Percentiles rank a stretch among this genome's conserved stretches.
Evolutionary conservation across 1,140 invertebrate genomes (phyloP).

Genomic region (Chymomyza costata): DNA sequence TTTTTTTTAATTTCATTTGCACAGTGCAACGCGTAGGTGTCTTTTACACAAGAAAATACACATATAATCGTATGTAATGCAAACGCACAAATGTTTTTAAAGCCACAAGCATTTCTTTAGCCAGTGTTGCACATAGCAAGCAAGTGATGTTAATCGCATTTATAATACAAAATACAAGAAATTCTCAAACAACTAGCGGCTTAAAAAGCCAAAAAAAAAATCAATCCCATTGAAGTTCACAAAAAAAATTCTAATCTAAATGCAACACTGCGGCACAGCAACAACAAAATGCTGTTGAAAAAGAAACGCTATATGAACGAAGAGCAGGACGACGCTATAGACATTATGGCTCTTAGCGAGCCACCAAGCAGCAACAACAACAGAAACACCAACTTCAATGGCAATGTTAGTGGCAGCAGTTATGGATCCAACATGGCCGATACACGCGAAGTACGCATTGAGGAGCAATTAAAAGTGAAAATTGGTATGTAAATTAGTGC

Average conservation of each 20-base stretch:
- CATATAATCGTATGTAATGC: too few relatives aligned
- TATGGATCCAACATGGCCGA: constrained; percentile 91
- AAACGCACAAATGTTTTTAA: constrained; percentile 4
- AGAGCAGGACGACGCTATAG: constrained; percentile 65
- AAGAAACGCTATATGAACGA: constrained; percentile 72
- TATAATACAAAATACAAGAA: constrained; percentile 17
- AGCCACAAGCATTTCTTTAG: constrained; percentile 10
- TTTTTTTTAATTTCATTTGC: not conserved
- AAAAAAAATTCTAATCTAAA: constrained; percentile 39
- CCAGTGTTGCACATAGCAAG: too few relatives aligned
- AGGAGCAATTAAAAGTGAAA: constrained; percentile 91
- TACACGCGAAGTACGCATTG: constrained; percentile 88
- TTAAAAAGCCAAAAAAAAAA: not conserved
- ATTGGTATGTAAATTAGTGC: constrained; percentile 82
- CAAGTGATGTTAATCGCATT: constrained; percentile 39
- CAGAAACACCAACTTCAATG: constrained; percentile 49
- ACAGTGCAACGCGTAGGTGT: constrained; percentile 13
- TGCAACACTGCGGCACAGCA: constrained; percentile 43
- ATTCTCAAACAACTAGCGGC: constrained; percentile 11
- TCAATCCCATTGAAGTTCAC: not conserved
- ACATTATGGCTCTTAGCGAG: constrained; percentile 46
- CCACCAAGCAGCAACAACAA: constrained; percentile 67
- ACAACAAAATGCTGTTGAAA: constrained; percentile 68
- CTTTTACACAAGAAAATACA: constrained; percentile 12
- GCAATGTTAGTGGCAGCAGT: constrained; percentile 66